Conservation (phyloP, 2,888 invertebrate genomes). For the Cantharis flavilabris region DNA sequence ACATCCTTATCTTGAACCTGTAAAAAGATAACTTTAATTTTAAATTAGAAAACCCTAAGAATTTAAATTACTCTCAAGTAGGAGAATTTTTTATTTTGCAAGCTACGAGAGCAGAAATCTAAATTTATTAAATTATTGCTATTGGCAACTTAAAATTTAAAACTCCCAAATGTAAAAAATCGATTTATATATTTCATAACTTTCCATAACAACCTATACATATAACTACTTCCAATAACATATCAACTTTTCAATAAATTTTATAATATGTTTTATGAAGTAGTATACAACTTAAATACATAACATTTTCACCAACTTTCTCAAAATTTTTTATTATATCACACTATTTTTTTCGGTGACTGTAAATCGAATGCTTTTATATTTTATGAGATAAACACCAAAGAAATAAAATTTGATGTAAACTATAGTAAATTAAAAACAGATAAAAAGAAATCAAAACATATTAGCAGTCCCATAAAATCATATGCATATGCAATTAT, state of each 20-base stretch:
- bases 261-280: neutral
- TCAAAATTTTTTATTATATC: neutral
- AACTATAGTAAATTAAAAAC: too few species aligned
- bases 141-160: neutral
- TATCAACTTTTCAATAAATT: neutral
- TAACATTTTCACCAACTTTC: neutral
- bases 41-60: neutral
- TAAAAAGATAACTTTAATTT: neutral
- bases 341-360: neutral
- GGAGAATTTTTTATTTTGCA: neutral
- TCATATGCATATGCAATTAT: too few species aligned
- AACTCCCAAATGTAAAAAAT: neutral
- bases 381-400: neutral
- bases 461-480: too few species aligned
- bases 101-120: neutral
- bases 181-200: neutral
- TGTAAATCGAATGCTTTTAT: neutral
- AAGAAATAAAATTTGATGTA: too few species aligned
- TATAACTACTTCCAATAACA: neutral
- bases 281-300: neutral
- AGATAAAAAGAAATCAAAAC: too few species aligned
- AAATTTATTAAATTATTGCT: neutral
- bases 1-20: conserved; percentile 13
- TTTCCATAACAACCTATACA: neutral
- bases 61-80: neutral